phyloP scores from a whole-genome alignment of 2,113 vertebrate species.

The Eupsittula cactorum region DNA sequence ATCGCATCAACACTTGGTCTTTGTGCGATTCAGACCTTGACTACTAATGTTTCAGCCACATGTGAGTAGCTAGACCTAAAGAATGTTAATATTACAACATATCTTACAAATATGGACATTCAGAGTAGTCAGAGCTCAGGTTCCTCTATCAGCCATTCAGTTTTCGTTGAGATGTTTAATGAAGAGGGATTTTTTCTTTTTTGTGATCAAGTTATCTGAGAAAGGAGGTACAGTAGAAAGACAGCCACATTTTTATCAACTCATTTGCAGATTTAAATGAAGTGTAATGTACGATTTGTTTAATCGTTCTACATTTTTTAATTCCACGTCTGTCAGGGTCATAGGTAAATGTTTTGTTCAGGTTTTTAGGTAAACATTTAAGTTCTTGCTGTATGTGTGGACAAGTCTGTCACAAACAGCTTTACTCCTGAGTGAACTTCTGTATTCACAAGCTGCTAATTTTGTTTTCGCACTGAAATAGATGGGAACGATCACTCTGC shows the following conservation, averaged over 20 bases:
- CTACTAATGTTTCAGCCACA: background rate
- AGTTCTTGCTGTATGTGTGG: background rate
- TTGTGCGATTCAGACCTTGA: background rate
- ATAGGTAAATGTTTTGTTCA: background rate
- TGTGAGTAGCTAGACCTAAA: background rate
- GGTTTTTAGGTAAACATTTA: background rate
- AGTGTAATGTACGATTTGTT: background rate
- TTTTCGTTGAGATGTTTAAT: constrained; percentile 20
- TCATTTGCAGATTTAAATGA: constrained; percentile 5
- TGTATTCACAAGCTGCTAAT: background rate
- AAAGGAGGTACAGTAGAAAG: background rate
- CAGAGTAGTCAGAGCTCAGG: background rate
- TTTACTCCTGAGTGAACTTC: background rate
- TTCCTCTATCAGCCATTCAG: background rate
- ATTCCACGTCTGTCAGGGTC: background rate
- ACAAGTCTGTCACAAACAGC: background rate
- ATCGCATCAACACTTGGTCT: background rate
- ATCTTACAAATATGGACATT: background rate
- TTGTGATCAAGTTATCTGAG: background rate
- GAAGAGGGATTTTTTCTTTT: constrained; percentile 3
- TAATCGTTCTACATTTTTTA: background rate
- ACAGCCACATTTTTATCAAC: background rate
- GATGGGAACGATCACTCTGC: background rate
- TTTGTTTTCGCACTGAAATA: background rate
- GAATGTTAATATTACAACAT: background rate